Evolutionary conservation across 2,113 vertebrate genomes (phyloP).

Genomic region (Engraulis encrasicolus): DNA sequence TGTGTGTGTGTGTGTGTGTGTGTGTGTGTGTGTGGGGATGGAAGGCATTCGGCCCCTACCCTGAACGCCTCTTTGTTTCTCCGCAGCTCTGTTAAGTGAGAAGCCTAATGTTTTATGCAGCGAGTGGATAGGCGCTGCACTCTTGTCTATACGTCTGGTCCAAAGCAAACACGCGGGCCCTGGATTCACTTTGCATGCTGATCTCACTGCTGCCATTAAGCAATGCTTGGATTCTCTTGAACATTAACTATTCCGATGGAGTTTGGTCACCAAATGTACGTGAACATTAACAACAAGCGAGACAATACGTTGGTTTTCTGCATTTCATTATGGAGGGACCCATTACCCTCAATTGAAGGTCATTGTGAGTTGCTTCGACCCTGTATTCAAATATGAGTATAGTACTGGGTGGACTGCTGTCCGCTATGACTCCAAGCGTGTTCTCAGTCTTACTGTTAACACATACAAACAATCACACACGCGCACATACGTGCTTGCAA

Average conservation of each 20-base stretch:
- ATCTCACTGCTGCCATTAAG: constrained; percentile 58
- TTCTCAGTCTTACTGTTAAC: neutral
- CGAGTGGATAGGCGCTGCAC: constrained; percentile 8
- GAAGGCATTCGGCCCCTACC: neutral
- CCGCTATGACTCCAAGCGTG: neutral
- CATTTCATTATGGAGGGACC: neutral
- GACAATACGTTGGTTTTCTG: neutral
- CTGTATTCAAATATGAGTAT: neutral
- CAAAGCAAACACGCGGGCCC: neutral
- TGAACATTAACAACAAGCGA: constrained; percentile 66
- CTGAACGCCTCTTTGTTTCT: constrained; percentile 11
- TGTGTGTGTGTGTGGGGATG: no score
- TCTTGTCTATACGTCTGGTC: constrained; percentile 9
- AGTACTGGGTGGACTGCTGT: neutral
- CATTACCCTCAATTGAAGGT: neutral
- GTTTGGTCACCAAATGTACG: constrained; percentile 58
- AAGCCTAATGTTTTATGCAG: constrained; percentile 18
- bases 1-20: neutral
- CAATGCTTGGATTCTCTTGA: constrained; percentile 67
- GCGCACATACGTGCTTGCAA: no score
- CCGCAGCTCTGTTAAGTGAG: constrained; percentile 6
- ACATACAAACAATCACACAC: no score
- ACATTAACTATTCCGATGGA: constrained; percentile 65
- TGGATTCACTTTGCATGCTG: constrained; percentile 41
- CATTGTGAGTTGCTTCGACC: neutral